Evolutionary conservation across 1,140 invertebrate genomes (phyloP).

Genomic region (Drosophila miranda): DNA sequence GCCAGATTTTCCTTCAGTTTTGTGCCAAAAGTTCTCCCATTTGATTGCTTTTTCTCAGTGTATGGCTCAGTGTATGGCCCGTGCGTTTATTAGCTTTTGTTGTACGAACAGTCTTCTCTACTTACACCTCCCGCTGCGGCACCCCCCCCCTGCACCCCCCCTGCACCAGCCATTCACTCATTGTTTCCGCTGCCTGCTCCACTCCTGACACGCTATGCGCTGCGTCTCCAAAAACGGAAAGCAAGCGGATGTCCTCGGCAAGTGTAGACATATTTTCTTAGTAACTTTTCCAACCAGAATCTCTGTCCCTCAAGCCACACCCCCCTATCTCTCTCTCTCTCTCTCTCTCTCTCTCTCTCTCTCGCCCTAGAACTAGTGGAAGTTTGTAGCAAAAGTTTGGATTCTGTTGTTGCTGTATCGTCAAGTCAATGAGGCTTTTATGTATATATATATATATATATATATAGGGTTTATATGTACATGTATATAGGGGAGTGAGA

Average conservation of each 20-base stretch:
- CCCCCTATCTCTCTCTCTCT: not conserved
- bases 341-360: not conserved
- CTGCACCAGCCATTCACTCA: too few species aligned
- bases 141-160: too few species aligned
- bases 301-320: too few species aligned
- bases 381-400: constrained; percentile 56
- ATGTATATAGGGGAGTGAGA: not conserved
- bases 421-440: constrained; percentile 67
- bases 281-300: constrained; percentile 42
- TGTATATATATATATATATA: not conserved
- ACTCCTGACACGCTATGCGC: constrained; percentile 36
- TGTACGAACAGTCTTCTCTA: constrained; percentile 16
- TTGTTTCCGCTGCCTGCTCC: too few species aligned
- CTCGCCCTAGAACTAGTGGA: constrained; percentile 26
- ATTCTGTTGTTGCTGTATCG: constrained; percentile 52
- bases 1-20: not conserved
- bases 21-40: not conserved
- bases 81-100: constrained; percentile 63
- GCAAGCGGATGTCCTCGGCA: constrained; percentile 70
- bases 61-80: not conserved
- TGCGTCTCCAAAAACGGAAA: constrained; percentile 51
- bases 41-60: constrained; percentile 6
- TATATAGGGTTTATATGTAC: too few species aligned
- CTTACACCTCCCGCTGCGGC: too few species aligned
- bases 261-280: constrained; percentile 74